Conservation (phyloP, 1,140 invertebrate genomes). For the Musca domestica region DNA sequence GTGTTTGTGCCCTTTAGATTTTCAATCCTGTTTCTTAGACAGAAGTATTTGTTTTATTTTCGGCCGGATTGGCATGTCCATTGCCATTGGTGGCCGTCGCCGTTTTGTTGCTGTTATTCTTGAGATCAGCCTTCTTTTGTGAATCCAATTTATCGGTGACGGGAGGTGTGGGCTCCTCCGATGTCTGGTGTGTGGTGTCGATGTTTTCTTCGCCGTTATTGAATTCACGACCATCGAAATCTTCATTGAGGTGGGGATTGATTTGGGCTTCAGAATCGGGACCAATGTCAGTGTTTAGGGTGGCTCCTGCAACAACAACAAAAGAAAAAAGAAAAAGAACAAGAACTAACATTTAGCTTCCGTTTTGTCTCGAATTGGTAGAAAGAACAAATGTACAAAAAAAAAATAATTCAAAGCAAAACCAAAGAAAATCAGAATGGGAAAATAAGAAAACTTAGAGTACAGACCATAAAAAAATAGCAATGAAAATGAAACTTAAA, state of each 20-base stretch:
- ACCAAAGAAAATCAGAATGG: too few species aligned
- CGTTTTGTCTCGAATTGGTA: background rate
- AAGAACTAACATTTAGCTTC: slow-evolving; percentile 53
- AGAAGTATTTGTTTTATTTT: slow-evolving; percentile 49
- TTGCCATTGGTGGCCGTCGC: slow-evolving; percentile 29
- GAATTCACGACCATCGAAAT: slow-evolving; percentile 46
- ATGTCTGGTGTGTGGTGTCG: slow-evolving; percentile 45
- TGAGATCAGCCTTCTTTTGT: slow-evolving; percentile 49
- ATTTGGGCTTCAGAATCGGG: slow-evolving; percentile 54
- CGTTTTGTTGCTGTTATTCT: slow-evolving; percentile 33
- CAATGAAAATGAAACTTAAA: too few species aligned
- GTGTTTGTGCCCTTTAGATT: too few species aligned
- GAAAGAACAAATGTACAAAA: too few species aligned
- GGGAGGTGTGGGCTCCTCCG: slow-evolving; percentile 50
- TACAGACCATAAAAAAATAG: too few species aligned
- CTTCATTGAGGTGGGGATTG: slow-evolving; percentile 47
- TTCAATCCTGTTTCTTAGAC: slow-evolving; percentile 33
- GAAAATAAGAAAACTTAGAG: too few species aligned
- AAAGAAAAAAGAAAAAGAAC: slow-evolving; percentile 28
- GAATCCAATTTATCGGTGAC: slow-evolving; percentile 50
- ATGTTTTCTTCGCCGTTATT: slow-evolving; percentile 48
- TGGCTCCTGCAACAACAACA: slow-evolving; percentile 53
- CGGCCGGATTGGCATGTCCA: slow-evolving; percentile 37
- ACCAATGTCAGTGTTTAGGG: slow-evolving; percentile 50
- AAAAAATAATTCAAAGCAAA: too few species aligned